Conservation (phyloP, 2,888 invertebrate species). For the Pedicia rivosa region DNA sequence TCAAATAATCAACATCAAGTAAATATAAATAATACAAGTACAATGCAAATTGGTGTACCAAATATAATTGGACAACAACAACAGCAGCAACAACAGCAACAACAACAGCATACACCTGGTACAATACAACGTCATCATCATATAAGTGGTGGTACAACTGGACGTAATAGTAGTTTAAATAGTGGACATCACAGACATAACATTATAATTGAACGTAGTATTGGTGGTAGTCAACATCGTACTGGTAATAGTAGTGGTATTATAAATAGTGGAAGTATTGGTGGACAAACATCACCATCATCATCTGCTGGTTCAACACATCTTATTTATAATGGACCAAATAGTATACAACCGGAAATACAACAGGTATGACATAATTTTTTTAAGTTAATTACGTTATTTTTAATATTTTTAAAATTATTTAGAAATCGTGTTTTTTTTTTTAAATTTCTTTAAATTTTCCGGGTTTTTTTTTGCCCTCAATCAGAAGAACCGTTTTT, state of each 20-base stretch:
- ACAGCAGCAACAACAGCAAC: slow-evolving; percentile 5
- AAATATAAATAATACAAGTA: too few relatives aligned
- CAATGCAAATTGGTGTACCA: too few relatives aligned
- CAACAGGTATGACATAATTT: background rate
- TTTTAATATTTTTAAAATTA: too few relatives aligned
- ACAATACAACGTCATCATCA: slow-evolving; percentile 5
- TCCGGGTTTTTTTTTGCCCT: too few relatives aligned
- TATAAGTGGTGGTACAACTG: too few relatives aligned
- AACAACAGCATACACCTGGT: background rate
- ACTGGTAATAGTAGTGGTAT: slow-evolving; percentile 16
- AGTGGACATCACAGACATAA: slow-evolving; percentile 17
- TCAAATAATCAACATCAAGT: background rate
- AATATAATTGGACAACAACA: too few relatives aligned
- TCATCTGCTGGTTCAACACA: slow-evolving; percentile 28
- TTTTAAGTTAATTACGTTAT: background rate
- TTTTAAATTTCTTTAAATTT: too few relatives aligned
- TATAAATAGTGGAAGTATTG: slow-evolving; percentile 11
- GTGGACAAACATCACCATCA: slow-evolving; percentile 26
- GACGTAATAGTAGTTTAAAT: slow-evolving; percentile 10
- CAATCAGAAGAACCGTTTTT: too few relatives aligned
- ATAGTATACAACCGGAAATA: background rate
- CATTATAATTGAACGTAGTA: slow-evolving; percentile 19
- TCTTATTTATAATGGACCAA: slow-evolving; percentile 18
- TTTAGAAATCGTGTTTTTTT: too few relatives aligned
- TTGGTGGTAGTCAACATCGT: background rate